A percentile compares a stretch with the other conserved stretches of the same genome.
These are phyloP conservation scores for Gymnopithys bicolor DNA, from an alignment of 2,797 vertebrate genomes.

Conservation along the genomic window DNA sequence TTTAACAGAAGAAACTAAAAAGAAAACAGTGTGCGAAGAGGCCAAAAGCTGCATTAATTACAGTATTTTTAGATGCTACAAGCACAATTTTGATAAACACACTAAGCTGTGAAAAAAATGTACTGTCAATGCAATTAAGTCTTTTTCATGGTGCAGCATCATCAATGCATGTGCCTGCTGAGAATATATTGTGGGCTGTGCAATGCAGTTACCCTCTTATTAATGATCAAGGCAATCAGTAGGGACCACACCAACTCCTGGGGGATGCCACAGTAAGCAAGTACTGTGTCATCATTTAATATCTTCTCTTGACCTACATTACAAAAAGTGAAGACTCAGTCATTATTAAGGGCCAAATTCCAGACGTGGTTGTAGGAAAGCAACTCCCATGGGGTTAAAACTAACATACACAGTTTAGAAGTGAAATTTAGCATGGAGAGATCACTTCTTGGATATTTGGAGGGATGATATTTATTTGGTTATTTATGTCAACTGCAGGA, in stretches of 20 bases:
- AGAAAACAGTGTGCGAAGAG: slow-evolving; percentile 53
- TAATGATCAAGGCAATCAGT: slow-evolving; percentile 47
- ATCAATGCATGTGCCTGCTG: slow-evolving; percentile 31
- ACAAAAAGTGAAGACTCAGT: slow-evolving; percentile 13
- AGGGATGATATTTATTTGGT: not conserved
- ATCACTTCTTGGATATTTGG: not conserved
- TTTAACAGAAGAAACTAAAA: slow-evolving; percentile 55
- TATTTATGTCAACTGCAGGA: not conserved
- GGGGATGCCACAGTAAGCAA: slow-evolving; percentile 18
- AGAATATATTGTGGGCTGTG: slow-evolving; percentile 22
- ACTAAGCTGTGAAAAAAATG: slow-evolving; percentile 45
- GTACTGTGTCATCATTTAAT: slow-evolving; percentile 38
- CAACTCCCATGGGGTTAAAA: not conserved
- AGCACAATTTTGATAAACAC: slow-evolving; percentile 67
- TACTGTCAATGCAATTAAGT: slow-evolving; percentile 45
- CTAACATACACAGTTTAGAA: not conserved
- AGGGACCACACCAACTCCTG: slow-evolving; percentile 32
- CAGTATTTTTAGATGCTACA: slow-evolving; percentile 71
- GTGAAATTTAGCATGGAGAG: not conserved
- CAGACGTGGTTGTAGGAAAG: not conserved
- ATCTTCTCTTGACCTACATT: slow-evolving; percentile 64
- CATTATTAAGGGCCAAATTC: slow-evolving; percentile 4
- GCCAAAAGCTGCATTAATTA: slow-evolving; percentile 65
- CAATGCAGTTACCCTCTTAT: slow-evolving; percentile 50
- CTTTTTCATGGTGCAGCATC: slow-evolving; percentile 44